Base-by-base conservation (phyloP, 1,140 invertebrate genomes). In the Magallana angulata region DNA sequence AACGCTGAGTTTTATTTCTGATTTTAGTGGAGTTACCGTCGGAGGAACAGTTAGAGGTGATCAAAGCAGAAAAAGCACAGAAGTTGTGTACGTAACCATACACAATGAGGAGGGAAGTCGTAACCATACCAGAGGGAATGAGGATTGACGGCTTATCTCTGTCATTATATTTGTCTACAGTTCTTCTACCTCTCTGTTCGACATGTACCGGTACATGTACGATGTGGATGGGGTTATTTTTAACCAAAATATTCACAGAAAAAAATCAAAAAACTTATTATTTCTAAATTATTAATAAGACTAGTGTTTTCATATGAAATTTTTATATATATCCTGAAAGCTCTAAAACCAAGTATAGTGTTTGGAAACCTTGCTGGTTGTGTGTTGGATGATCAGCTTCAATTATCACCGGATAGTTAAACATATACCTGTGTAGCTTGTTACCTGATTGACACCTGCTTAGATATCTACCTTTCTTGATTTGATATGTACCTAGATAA, bases 11-110 rank as follows among this genome's bases (percentile, higher is more conserved):
- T 24, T 64, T 30, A 64, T 18, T 57, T 76, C 7, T 81, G 6
- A 18, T 87, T 83, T 83, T 56, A 87, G 86, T 87, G n/a, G 81
- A 82, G 6, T 57, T 87, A 9, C 86, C 86, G 12, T 83, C 86
- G 6, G n/a, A 80, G 24, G 56, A 86, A 48, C 85, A 86, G 24
- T 57, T 86, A 57, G 58, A 86, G 18, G 24, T 36, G n/a, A 81
- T 86, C 18, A 80, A 86, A 48, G 14, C 76, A n/a, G 14, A 81
- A 58, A 86, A 86, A 81, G 57, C 81, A 57, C 18, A 57, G 57
- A 57, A 82, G 81, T 24, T 48, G 36, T 48, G 1, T 48, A 48
- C 5, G 36, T 48, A 48, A 48, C 36, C 36, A 48, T 48, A 48
- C 36, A 48, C 36, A 0, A 48, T 48, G 36, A 48, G 36, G 36